Evolutionary conservation across 2,888 invertebrate species (phyloP).

Genomic region (Yponomeuta plumbellus): DNA sequence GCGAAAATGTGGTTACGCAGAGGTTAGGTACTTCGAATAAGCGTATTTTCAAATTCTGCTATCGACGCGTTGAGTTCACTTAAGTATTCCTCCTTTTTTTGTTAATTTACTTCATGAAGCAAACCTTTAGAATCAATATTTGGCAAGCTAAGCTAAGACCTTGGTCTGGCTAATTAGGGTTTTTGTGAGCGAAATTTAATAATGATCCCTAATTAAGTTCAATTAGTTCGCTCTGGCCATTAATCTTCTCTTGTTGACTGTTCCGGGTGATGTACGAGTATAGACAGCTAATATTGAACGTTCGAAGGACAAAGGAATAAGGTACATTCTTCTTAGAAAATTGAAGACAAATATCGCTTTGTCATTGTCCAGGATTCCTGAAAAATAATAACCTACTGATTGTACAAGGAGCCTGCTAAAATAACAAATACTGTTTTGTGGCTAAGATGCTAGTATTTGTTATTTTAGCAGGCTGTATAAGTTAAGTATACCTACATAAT

Average conservation of each 20-base stretch:
- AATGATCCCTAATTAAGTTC: slow-evolving; percentile 45
- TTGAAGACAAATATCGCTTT: not conserved
- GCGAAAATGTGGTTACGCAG: too few species aligned
- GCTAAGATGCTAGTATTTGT: too few species aligned
- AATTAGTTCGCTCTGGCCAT: slow-evolving; percentile 47
- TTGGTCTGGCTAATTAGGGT: not conserved
- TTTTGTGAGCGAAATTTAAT: slow-evolving; percentile 21
- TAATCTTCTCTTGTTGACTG: slow-evolving; percentile 40
- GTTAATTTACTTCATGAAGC: not conserved
- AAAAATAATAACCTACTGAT: too few species aligned
- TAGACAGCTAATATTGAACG: slow-evolving; percentile 32
- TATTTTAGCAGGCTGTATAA: too few species aligned
- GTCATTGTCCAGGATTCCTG: not conserved
- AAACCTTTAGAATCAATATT: not conserved
- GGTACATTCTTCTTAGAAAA: not conserved
- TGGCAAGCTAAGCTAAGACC: not conserved
- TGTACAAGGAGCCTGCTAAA: too few species aligned
- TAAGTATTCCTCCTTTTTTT: not conserved
- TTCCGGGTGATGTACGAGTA: slow-evolving; percentile 45
- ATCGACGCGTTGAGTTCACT: not conserved
- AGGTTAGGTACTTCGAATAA: too few species aligned
- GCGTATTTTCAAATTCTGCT: too few species aligned
- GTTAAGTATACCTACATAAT: too few species aligned
- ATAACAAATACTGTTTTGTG: too few species aligned
- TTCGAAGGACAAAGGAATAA: slow-evolving; percentile 21